phyloP scores from a whole-genome alignment of 2,113 vertebrate genomes.

The Felis chaus region DNA sequence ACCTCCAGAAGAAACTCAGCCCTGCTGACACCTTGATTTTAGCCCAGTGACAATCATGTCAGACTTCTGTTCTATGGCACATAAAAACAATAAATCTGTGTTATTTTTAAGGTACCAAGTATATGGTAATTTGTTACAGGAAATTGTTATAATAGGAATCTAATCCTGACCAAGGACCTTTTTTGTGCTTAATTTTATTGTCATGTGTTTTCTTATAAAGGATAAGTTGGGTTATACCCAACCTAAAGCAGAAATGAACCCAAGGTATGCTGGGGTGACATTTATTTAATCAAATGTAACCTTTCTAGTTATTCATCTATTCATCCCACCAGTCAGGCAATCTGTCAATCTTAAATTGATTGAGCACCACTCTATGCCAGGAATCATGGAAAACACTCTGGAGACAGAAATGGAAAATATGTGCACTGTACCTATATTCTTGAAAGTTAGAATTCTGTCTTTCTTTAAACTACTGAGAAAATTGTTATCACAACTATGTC shows the following conservation, averaged over 20 bases:
- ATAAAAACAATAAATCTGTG: not conserved
- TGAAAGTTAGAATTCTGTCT: not conserved
- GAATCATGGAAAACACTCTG: not conserved
- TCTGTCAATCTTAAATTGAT: not conserved
- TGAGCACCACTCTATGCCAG: not conserved
- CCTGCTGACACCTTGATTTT: not conserved
- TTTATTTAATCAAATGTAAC: not conserved
- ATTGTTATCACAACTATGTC: not conserved
- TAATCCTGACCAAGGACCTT: not conserved
- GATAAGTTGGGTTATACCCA: not conserved
- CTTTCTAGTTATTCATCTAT: not conserved
- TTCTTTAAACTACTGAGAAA: conserved; percentile 3
- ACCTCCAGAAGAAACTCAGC: not conserved
- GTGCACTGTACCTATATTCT: not conserved
- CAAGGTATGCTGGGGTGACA: not conserved
- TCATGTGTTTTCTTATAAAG: not conserved
- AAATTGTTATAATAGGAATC: not conserved
- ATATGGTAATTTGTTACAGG: not conserved
- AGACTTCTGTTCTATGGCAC: not conserved
- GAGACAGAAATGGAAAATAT: not conserved
- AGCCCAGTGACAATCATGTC: not conserved
- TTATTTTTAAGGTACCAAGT: not conserved
- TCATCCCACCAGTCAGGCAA: not conserved
- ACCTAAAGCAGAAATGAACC: not conserved
- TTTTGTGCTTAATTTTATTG: not conserved